These are phyloP conservation scores for Lepilemur septentrionalis DNA, from an alignment of 2,797 vertebrate species.

Conservation along the genomic window DNA sequence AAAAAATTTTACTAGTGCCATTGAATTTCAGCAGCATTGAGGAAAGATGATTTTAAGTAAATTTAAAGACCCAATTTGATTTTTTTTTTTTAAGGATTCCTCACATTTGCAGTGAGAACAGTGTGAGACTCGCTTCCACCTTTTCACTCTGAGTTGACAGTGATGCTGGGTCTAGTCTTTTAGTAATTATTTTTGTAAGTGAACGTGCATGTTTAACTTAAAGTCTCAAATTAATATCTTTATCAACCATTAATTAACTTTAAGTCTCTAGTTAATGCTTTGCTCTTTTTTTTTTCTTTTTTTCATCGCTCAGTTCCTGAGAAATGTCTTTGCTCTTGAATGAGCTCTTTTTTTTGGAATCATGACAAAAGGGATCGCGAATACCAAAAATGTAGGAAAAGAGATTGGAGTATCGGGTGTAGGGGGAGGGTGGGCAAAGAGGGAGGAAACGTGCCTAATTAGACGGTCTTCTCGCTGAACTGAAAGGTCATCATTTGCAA, in stretches of 20 bases:
- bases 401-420: neutral
- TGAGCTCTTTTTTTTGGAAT: neutral
- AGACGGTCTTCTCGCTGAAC: neutral
- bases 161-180: neutral
- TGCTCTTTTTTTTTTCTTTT: neutral
- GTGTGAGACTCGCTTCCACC: accelerated
- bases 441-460: accelerated
- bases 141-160: neutral
- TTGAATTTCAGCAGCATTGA: neutral
- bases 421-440: neutral
- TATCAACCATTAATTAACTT: neutral
- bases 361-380: neutral
- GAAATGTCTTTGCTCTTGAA: neutral
- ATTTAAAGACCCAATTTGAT: neutral
- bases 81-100: neutral
- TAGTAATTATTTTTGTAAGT: neutral
- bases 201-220: neutral
- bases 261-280: neutral
- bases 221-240: neutral
- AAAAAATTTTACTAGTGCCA: neutral
- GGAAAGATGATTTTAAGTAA: neutral
- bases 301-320: too few relatives aligned
- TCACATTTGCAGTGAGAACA: too few relatives aligned
- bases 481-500: conserved; percentile 33
- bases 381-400: neutral